phyloP scores from a whole-genome alignment of 2,797 vertebrate species.

The Sandelia bainsii region DNA sequence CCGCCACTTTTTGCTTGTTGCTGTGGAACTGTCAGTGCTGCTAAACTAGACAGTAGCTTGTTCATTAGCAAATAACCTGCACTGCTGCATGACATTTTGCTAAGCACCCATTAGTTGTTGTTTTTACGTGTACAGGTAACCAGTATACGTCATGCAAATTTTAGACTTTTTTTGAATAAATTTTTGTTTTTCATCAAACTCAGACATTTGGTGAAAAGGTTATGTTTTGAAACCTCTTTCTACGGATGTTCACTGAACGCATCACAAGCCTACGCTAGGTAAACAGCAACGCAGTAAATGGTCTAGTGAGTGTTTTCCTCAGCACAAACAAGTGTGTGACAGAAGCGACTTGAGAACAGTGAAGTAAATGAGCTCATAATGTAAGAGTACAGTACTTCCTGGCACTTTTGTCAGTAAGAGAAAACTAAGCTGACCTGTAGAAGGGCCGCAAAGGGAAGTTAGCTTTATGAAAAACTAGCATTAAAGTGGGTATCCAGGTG shows the following conservation, averaged over 20 bases:
- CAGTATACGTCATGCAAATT: no score
- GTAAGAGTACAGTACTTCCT: not conserved
- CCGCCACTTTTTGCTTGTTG: no score
- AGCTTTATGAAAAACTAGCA: not conserved
- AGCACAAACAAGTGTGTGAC: not conserved
- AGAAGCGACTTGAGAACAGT: not conserved
- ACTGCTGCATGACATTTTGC: no score
- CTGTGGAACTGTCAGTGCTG: no score
- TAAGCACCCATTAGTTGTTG: no score
- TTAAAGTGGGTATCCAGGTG: not conserved
- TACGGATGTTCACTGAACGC: slow-evolving; percentile 2
- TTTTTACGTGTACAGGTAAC: no score
- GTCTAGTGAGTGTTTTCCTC: not conserved
- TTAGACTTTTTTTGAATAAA: no score
- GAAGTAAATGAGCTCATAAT: not conserved
- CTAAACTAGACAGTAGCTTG: no score
- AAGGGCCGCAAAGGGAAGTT: not conserved
- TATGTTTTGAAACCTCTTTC: not conserved
- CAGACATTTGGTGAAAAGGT: not conserved
- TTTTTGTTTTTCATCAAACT: no score
- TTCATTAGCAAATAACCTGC: no score
- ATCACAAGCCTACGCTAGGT: not conserved
- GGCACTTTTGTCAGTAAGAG: not conserved
- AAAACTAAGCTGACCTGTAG: not conserved
- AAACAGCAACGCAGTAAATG: not conserved